Conservation (phyloP, 1,140 invertebrate genomes). For the Phenacoccus solenopsis region DNA sequence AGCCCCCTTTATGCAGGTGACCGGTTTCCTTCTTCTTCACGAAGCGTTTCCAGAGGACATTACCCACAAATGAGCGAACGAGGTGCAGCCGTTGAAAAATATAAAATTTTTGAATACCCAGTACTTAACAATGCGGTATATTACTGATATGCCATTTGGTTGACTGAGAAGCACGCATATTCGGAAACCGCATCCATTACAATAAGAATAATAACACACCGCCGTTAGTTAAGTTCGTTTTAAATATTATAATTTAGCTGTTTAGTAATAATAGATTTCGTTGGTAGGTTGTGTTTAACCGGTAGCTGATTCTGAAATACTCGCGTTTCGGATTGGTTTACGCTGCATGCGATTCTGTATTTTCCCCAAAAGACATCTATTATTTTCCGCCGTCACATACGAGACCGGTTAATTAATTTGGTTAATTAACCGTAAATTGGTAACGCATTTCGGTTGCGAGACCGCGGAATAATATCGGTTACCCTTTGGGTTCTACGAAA, state of each 20-base stretch:
- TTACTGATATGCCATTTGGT: neutral
- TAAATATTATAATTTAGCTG: constrained; percentile 3
- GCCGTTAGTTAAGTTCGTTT: neutral
- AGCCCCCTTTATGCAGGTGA: too few species aligned
- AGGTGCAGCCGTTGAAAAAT: too few species aligned
- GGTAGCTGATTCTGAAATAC: constrained; percentile 1
- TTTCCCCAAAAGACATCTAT: neutral
- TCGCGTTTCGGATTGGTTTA: neutral
- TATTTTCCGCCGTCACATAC: neutral
- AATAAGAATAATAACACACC: neutral
- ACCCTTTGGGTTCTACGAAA: too few species aligned
- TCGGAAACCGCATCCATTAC: neutral
- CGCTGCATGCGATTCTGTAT: neutral
- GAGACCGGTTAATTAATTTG: neutral
- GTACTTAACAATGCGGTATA: neutral
- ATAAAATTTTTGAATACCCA: neutral
- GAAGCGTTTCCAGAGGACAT: too few species aligned
- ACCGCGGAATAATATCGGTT: neutral
- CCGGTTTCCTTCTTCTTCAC: too few species aligned
- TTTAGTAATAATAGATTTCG: neutral
- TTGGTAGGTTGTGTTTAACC: neutral
- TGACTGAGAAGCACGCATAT: constrained; percentile 1
- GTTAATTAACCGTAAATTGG: neutral
- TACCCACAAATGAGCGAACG: too few species aligned
- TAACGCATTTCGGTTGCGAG: neutral